A percentile compares a stretch with the other conserved stretches of the same genome.
These are phyloP conservation scores for Syrphus vitripennis DNA, from an alignment of 2,888 invertebrate genomes.

Conservation along the genomic window DNA sequence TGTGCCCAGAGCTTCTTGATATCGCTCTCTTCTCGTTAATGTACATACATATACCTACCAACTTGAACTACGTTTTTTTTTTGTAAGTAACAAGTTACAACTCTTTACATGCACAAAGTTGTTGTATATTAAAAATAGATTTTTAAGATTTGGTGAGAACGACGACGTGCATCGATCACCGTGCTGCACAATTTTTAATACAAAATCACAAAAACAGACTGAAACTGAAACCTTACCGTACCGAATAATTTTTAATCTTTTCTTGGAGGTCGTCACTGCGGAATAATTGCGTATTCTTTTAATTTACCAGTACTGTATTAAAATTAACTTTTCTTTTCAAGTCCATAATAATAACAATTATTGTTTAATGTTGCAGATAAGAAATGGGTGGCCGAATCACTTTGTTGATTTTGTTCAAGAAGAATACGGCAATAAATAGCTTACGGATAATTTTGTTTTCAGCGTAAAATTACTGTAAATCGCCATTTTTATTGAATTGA, in stretches of 20 bases:
- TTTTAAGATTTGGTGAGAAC: not conserved
- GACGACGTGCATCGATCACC: not conserved
- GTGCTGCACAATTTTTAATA: constrained; percentile 18
- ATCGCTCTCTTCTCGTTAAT: not conserved
- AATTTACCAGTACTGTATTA: not conserved
- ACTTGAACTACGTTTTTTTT: not conserved
- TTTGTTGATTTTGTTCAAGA: not conserved
- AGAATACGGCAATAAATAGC: not conserved
- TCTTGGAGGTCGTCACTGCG: not conserved
- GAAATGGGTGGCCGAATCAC: not conserved
- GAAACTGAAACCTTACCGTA: constrained; percentile 1
- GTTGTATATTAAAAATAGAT: not conserved
- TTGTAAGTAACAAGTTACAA: not conserved
- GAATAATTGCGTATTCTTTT: constrained; percentile 13
- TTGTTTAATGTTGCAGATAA: not conserved
- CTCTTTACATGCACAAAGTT: not conserved
- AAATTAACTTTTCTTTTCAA: not conserved
- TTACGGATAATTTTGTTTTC: constrained; percentile 31
- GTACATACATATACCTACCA: not conserved
- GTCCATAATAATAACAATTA: not conserved
- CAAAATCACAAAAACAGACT: not conserved
- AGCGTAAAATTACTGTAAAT: constrained; percentile 44
- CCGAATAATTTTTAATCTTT: not conserved
- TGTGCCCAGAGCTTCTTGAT: constrained; percentile 8
- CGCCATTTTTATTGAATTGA: constrained; percentile 55